Base-by-base conservation (phyloP, 2,113 vertebrate genomes). In the Lynx canadensis region DNA sequence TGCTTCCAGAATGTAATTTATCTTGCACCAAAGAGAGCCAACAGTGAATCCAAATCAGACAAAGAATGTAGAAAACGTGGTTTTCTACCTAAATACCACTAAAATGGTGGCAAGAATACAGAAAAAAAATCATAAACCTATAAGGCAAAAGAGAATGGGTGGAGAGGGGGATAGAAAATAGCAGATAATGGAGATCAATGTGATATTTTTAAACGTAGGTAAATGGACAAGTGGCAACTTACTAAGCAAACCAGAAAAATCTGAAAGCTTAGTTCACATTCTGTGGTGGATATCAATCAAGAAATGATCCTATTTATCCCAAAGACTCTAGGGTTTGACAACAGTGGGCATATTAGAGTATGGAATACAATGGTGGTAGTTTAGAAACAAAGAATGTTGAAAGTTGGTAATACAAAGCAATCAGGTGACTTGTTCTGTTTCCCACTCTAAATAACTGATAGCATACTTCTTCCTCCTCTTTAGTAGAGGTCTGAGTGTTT, bases 21-120 rank as follows among this genome's bases (percentile, higher is more conserved):
- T 95, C 95, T 97, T 93, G 33, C 27, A 33, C 29, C n/a, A 89
- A 68, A 97, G 68, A 84, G 79, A 94, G 63, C 81, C 29, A 94
- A 38, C 50, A 91, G 57, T 94, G 10, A 97, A 80, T 97, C 19
- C 45, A 95, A 97, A 95, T 88, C 38, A 97, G 96, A 83, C 48
- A 76, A 38, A 45, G 48, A 74, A n/a, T 89, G 27, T 57, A 85
- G 81, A 93, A 93, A 76, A 81, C 69, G 57, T 57, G 27, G 2
- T 94, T 84, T 95, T 78, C 8, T 96, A 81, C 57, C 25, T 4
- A 80, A 96, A 85, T 1, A 78, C 36, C 27, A 57, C 19, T 82
- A 69, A 97, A 89, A 50, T 71, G 16, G 88, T 93, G 50, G 29
- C 29, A 91, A 65, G 11, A 74, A 74, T 57, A 41, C 16, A 86